A percentile compares a stretch with the other conserved stretches of the same genome.
Conservation (phyloP, 2,797 vertebrate genomes). For the Sebastes oblongus region DNA sequence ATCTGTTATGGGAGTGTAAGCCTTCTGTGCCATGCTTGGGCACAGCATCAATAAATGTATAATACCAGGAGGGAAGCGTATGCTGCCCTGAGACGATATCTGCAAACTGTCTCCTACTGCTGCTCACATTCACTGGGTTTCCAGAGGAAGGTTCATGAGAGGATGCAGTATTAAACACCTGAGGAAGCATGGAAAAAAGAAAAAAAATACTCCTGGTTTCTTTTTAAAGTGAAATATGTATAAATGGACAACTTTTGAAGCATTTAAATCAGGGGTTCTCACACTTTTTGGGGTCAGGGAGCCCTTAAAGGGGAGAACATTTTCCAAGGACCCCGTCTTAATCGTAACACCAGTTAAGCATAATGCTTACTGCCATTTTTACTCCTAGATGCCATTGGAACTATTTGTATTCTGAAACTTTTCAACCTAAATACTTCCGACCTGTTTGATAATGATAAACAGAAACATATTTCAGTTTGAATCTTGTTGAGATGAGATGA, state of each 20-base stretch:
- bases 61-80: constrained; percentile 51
- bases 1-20: constrained; percentile 58
- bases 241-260: neutral
- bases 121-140: constrained; percentile 47
- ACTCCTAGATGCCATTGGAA: too few relatives aligned
- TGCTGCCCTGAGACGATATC: constrained; percentile 34
- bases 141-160: constrained; percentile 39
- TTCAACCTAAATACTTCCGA: too few relatives aligned
- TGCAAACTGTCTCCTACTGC: constrained; percentile 41
- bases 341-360: too few relatives aligned
- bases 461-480: too few relatives aligned
- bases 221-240: neutral
- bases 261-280: neutral
- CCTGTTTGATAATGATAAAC: too few relatives aligned
- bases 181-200: constrained; percentile 1
- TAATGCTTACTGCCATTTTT: too few relatives aligned
- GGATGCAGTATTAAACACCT: constrained; percentile 60
- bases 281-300: too few relatives aligned
- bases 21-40: constrained; percentile 36
- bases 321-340: too few relatives aligned
- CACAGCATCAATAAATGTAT: constrained; percentile 53
- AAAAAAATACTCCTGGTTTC: neutral
- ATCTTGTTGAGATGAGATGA: too few relatives aligned
- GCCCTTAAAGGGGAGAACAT: too few relatives aligned
- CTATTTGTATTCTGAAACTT: too few relatives aligned